Evolutionary conservation across 23 tunicate species (phyloP).

Genomic region (Ciona savignyi): DNA sequence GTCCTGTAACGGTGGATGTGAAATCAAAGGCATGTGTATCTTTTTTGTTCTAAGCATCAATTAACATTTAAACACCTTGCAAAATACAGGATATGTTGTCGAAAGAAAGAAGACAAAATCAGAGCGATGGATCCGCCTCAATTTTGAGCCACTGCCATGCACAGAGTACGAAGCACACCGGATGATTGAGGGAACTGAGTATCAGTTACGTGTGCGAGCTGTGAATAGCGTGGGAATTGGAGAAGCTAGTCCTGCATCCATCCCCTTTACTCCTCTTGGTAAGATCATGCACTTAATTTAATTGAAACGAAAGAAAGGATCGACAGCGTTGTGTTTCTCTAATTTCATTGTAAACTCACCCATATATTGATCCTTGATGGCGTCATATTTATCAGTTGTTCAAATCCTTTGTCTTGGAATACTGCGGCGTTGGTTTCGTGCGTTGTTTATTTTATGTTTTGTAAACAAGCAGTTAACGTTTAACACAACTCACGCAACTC

Average conservation of each 20-base stretch:
- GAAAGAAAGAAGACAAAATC: constrained; percentile 90
- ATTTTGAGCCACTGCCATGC: constrained; percentile 49
- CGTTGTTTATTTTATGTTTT: no score
- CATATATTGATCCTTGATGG: no score
- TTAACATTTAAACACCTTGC: background rate
- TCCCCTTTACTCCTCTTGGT: constrained; percentile 94
- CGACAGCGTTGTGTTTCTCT: no score
- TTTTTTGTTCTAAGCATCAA: background rate
- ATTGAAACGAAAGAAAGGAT: no score
- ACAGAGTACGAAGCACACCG: constrained; percentile 79
- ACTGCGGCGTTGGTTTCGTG: no score
- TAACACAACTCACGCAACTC: no score
- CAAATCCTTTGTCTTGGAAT: no score
- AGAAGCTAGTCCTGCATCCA: constrained; percentile 71
- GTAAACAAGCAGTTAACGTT: no score
- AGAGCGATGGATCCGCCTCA: constrained; percentile 90
- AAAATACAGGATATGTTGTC: constrained; percentile 70
- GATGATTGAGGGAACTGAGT: constrained; percentile 96
- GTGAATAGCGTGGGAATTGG: constrained; percentile 77
- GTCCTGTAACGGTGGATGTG: constrained; percentile 69
- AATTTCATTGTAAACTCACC: no score
- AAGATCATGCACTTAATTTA: constrained; percentile 3
- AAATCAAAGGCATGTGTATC: constrained; percentile 41
- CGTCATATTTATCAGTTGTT: no score
- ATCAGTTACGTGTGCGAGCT: constrained; percentile 86